Percentiles rank a stretch among this genome's conserved stretches.
Evolutionary conservation across 2,797 vertebrate species (phyloP).

Genomic region (Macropodus opercularis): DNA sequence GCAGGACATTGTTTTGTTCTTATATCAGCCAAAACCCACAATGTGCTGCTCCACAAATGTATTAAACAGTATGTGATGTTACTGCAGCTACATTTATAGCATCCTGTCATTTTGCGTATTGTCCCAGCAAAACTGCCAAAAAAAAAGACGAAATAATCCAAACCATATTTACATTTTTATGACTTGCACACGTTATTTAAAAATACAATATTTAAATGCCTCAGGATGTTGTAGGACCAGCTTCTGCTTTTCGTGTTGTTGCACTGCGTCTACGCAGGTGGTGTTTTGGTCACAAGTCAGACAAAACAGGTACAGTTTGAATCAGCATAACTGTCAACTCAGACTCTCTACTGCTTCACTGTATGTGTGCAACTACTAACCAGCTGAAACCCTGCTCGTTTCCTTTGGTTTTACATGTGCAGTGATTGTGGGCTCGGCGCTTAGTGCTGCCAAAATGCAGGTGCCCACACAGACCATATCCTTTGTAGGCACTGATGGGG

Average conservation of each 20-base stretch:
- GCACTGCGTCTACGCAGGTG: background rate
- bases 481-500: background rate
- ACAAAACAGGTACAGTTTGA: background rate
- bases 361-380: background rate
- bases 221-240: background rate
- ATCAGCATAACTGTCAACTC: background rate
- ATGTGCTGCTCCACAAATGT: background rate
- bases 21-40: constrained; percentile 13
- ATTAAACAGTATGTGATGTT: background rate
- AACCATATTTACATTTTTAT: background rate
- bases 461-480: background rate
- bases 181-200: background rate
- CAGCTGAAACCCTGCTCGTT: background rate
- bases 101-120: constrained; percentile 3
- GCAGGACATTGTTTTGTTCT: constrained; percentile 33
- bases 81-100: background rate
- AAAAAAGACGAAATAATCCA: background rate
- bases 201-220: background rate
- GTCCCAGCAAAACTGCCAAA: no score
- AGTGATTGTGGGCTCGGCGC: background rate
- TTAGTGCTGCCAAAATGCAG: background rate
- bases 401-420: background rate
- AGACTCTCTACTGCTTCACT: no score
- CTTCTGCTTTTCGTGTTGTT: background rate
- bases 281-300: background rate